Percentiles rank a stretch among this genome's conserved stretches.
Conservation (phyloP, 2,797 vertebrate species). For the Enteromius treurensis region DNA sequence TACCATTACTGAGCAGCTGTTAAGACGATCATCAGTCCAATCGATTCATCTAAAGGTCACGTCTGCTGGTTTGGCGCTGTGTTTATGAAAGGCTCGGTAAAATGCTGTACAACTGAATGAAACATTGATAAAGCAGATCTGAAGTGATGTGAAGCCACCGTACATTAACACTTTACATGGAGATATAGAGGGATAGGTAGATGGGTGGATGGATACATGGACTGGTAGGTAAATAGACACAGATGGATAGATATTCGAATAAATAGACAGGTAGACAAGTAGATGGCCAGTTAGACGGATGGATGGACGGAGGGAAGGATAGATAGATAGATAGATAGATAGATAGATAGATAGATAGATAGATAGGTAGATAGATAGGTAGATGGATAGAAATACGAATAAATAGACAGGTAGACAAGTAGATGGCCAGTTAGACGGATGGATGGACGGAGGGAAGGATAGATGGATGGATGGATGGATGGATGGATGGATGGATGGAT, state of each 20-base stretch:
- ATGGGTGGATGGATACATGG: background rate
- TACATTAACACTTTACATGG: background rate
- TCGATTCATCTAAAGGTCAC: conserved; percentile 45
- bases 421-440: background rate
- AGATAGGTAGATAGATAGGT: background rate
- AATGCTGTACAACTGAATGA: conserved; percentile 11
- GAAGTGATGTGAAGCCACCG: conserved; percentile 8
- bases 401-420: background rate
- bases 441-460: no score
- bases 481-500: no score
- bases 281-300: background rate
- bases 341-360: background rate
- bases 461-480: no score
- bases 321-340: background rate
- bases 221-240: background rate
- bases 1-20: conserved; percentile 21
- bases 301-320: background rate
- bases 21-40: conserved; percentile 35
- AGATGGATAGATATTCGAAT: background rate
- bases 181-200: background rate
- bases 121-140: background rate
- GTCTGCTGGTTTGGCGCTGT: conserved; percentile 22
- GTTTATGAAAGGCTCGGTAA: conserved; percentile 39
- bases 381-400: no score
- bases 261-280: background rate